phyloP scores from a whole-genome alignment of 92 coral and sea anemone species.

The Siderastrea siderea region DNA sequence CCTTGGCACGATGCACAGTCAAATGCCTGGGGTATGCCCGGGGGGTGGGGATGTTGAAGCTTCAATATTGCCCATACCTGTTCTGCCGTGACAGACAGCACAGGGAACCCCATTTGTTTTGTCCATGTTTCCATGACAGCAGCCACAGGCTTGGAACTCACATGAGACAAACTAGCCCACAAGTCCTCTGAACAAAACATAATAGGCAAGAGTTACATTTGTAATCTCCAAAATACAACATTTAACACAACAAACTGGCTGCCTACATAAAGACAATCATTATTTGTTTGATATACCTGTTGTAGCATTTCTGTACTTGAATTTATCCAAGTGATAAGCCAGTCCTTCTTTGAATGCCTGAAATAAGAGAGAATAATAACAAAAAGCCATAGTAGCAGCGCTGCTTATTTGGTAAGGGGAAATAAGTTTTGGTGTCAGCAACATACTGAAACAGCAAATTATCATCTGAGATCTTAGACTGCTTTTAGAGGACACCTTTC shows the following conservation, averaged over 20 bases:
- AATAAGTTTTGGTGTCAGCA: too few species aligned
- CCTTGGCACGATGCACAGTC: too few species aligned
- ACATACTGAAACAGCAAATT: too few species aligned
- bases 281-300: slow-evolving; percentile 73
- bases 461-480: too few species aligned
- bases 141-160: slow-evolving; percentile 93
- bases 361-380: neutral
- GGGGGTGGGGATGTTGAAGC: too few species aligned
- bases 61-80: slow-evolving; percentile 64
- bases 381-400: neutral
- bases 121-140: slow-evolving; percentile 97
- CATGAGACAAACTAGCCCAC: slow-evolving; percentile 86
- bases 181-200: slow-evolving; percentile 78
- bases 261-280: neutral
- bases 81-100: slow-evolving; percentile 85
- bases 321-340: slow-evolving; percentile 82
- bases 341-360: slow-evolving; percentile 94
- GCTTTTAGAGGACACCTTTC: too few species aligned
- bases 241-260: neutral
- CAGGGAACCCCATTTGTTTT: slow-evolving; percentile 99
- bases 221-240: neutral
- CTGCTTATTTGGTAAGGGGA: too few species aligned
- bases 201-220: too few species aligned
- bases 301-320: slow-evolving; percentile 94
- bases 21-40: too few species aligned